phyloP scores from a whole-genome alignment of 2,113 vertebrate species.

The Equus quagga region DNA sequence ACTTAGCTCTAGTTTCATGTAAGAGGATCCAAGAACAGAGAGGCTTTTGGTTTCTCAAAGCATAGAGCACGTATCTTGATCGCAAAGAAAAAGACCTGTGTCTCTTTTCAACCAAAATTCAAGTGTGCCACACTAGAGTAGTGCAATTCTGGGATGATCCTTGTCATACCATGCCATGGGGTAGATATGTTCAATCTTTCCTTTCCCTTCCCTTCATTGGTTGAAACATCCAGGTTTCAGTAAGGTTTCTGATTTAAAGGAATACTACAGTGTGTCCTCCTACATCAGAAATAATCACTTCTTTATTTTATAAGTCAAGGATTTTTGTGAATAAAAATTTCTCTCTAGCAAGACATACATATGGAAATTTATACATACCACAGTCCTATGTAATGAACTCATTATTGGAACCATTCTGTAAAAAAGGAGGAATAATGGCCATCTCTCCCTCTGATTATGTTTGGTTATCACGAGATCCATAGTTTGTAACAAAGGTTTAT shows the following conservation, averaged over 20 bases:
- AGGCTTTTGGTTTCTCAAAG: neutral
- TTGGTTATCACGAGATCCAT: conserved; percentile 27
- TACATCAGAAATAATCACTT: neutral
- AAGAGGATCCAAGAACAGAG: neutral
- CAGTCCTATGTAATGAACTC: conserved; percentile 15
- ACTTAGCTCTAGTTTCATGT: neutral
- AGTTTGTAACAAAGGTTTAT: conserved; percentile 39
- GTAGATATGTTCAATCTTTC: neutral
- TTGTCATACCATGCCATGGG: fast-evolving
- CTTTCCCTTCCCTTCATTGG: neutral
- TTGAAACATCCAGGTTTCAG: neutral
- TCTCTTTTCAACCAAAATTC: neutral
- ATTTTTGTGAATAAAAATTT: neutral
- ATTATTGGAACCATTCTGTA: neutral
- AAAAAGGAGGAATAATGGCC: neutral
- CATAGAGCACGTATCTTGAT: neutral
- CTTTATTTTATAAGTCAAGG: neutral
- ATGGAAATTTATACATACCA: neutral
- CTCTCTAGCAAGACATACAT: neutral
- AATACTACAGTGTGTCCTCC: neutral
- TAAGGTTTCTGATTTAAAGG: neutral
- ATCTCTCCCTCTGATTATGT: conserved; percentile 41
- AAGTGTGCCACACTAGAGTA: neutral
- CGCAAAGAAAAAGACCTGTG: neutral
- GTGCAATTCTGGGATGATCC: no score